Conservation (phyloP, 2,113 vertebrate genomes). For the Porphyrio hochstetteri region DNA sequence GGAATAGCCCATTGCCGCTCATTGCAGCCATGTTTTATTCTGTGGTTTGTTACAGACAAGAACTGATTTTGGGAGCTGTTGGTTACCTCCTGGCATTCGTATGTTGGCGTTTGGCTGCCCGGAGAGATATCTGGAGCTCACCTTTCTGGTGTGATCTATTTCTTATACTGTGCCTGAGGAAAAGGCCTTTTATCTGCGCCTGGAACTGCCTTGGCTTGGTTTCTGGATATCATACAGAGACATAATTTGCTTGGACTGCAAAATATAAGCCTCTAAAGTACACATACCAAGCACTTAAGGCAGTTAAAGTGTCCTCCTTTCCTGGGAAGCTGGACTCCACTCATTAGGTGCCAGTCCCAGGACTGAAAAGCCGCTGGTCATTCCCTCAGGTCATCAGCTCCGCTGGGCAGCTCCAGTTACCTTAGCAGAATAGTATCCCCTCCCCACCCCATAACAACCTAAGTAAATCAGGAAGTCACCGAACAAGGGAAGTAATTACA, state of each 20-base stretch:
- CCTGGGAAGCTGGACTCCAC: background rate
- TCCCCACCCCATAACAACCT: constrained; percentile 1
- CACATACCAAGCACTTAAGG: background rate
- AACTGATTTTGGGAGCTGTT: background rate
- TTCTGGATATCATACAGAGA: background rate
- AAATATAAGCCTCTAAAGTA: constrained; percentile 17
- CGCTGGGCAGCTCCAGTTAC: constrained; percentile 60
- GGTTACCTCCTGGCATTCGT: background rate
- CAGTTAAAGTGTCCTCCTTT: background rate
- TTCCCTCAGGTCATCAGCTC: constrained; percentile 52
- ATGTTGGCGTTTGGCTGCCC: background rate
- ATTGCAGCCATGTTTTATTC: background rate
- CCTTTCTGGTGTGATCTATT: background rate
- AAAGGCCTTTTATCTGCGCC: background rate
- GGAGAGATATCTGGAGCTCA: background rate
- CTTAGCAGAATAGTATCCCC: constrained; percentile 43
- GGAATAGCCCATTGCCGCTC: background rate
- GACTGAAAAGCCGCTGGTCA: constrained; percentile 25
- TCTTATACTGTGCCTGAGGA: background rate
- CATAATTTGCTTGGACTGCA: background rate
- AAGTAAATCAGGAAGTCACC: constrained; percentile 67
- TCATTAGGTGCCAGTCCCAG: constrained; percentile 51
- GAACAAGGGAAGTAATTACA: constrained; percentile 70
- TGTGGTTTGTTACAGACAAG: background rate
- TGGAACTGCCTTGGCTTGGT: background rate